Evolutionary conservation across 2,797 vertebrate species (phyloP).

Genomic region (Numenius phaeopus): DNA sequence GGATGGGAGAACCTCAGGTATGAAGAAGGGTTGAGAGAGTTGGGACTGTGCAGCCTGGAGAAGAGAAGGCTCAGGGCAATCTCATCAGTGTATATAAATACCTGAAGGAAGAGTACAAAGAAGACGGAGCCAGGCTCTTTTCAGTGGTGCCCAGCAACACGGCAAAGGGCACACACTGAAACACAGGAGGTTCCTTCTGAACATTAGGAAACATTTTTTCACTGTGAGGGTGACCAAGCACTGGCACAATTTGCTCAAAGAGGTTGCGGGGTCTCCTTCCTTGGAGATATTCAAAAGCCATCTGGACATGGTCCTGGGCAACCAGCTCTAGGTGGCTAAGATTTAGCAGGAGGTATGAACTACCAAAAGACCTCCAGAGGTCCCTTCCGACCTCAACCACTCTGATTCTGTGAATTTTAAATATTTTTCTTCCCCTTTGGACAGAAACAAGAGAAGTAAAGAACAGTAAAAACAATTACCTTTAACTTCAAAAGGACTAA

Average conservation of each 20-base stretch:
- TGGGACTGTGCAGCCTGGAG: neutral
- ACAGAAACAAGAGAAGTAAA: neutral
- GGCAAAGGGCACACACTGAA: neutral
- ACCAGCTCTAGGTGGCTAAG: neutral
- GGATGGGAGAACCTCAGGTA: neutral
- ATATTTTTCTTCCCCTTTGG: neutral
- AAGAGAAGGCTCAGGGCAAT: neutral
- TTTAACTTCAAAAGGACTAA: neutral
- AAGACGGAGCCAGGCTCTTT: neutral
- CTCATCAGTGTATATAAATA: neutral
- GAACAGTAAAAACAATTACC: neutral
- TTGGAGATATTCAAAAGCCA: neutral
- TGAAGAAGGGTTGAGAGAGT: neutral
- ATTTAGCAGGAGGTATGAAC: neutral
- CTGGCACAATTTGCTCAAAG: neutral
- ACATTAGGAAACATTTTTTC: neutral
- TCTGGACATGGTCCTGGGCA: neutral
- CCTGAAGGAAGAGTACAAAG: neutral
- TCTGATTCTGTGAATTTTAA: neutral
- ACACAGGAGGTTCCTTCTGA: neutral
- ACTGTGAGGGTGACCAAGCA: neutral
- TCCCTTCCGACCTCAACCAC: neutral
- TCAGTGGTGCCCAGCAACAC: neutral
- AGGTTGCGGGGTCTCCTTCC: neutral
- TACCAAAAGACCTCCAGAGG: neutral